Base-by-base conservation (phyloP, 2,797 vertebrate species). In the Lates japonicus region DNA sequence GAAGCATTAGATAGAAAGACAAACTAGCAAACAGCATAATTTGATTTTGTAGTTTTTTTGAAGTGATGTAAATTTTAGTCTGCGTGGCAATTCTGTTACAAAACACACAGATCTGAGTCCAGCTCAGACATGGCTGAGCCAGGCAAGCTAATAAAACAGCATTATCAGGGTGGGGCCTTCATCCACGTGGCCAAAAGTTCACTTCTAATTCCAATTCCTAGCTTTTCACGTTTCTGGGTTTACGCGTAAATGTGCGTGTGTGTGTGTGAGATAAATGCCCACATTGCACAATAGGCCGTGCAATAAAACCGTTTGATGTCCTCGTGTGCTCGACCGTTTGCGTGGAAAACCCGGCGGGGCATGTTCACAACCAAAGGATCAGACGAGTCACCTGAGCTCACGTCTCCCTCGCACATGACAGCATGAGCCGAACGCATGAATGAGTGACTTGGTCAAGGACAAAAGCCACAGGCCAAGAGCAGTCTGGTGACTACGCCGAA, bases 351-450 rank as follows among this genome's bases (percentile, higher is more conserved):
- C 54, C 81, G 87, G 44, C 65, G 19, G 88, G 90, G 88, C 67
- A 63, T 51, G 78, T 80, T 82, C 81, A 25, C 54, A 68, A 61
- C 81, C 42, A 85, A 86, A 86, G 80, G 76, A 86, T 82, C 57
- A 85, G 87, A 65, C 71, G 7, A 67, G 86, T 92, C 87, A 93
- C 83, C 88, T 93, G 93, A 94, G 80, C 82, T 35, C 72, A 67
- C 29, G 29, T 82, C 83, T 17, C 69, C 37, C 55, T 16, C 5
- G 0, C 74, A 84, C 82, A 78, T 88, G 74, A 82, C 63, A 4
- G 3, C 1, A 48, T 75, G 67, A 85, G 41, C 76, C 33, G 33
- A 76, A 39, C 33, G 20, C 64, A 76, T 85, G 83, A 89, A 84
- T 72, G 82, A 89, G 66, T 77, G 82, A 87, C 85, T 76, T 58